Conservation (phyloP, 2,888 invertebrate species). For the Apamea monoglypha region DNA sequence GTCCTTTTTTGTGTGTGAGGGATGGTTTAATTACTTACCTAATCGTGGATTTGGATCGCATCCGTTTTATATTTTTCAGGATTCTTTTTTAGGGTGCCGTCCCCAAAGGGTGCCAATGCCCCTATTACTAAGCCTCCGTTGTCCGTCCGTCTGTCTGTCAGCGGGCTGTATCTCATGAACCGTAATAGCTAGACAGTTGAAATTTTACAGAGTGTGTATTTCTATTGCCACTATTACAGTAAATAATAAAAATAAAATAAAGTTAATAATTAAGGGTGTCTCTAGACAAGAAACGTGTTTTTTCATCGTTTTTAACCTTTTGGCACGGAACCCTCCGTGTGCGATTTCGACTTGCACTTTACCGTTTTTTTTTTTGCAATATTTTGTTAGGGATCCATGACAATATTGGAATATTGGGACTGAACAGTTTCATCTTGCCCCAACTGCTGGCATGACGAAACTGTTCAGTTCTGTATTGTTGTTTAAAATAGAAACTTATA, state of each 20-base stretch:
- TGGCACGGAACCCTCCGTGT: neutral
- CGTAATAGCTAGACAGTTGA: neutral
- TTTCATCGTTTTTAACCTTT: neutral
- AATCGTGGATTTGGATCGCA: constrained; percentile 2
- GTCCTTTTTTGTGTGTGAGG: constrained; percentile 38
- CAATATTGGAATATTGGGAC: neutral
- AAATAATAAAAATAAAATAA: too few relatives aligned
- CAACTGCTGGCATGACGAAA: too few relatives aligned
- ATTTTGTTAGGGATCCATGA: neutral
- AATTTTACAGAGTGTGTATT: too few relatives aligned
- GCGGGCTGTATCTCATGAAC: too few relatives aligned
- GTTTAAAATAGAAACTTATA: neutral
- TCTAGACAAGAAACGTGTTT: neutral
- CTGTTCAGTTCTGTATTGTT: neutral
- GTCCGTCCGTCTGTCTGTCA: too few relatives aligned
- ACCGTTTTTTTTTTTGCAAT: neutral
- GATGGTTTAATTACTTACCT: constrained; percentile 21
- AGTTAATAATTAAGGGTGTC: neutral
- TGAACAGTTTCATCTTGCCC: neutral
- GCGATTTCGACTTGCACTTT: too few relatives aligned
- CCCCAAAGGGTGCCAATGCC: neutral
- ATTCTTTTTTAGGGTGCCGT: neutral
- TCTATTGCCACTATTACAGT: too few relatives aligned
- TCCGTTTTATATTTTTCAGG: neutral
- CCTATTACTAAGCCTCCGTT: too few relatives aligned